These are phyloP conservation scores for Cerastis leucographa DNA, from an alignment of 2,888 invertebrate genomes.

Conservation along the genomic window DNA sequence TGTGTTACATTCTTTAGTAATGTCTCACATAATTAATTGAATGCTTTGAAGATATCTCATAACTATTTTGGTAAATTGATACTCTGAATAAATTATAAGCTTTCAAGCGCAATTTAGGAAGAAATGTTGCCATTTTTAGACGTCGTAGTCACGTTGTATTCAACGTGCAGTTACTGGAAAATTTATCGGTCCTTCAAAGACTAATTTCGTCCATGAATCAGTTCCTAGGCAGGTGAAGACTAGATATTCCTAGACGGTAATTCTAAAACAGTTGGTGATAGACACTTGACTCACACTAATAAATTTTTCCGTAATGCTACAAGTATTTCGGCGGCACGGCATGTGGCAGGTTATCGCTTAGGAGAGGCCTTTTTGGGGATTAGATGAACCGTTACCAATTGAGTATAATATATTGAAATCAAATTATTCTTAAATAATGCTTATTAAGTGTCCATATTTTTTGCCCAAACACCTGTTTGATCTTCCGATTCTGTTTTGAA, in stretches of 20 bases:
- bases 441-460: slow-evolving; percentile 53
- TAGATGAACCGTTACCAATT: slow-evolving; percentile 68
- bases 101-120: slow-evolving; percentile 46
- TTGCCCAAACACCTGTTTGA: slow-evolving; percentile 51
- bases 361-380: slow-evolving; percentile 74
- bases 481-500: slow-evolving; percentile 25
- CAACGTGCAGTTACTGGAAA: slow-evolving; percentile 39
- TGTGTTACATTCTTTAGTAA: slow-evolving; percentile 35
- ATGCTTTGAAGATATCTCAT: slow-evolving; percentile 28
- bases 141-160: slow-evolving; percentile 39
- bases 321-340: slow-evolving; percentile 66
- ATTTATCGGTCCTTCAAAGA: slow-evolving; percentile 32
- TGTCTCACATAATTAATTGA: slow-evolving; percentile 22
- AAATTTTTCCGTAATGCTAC: slow-evolving; percentile 69
- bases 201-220: slow-evolving; percentile 51
- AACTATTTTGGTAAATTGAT: slow-evolving; percentile 52
- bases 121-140: slow-evolving; percentile 40
- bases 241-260: slow-evolving; percentile 38
- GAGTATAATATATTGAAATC: slow-evolving; percentile 60
- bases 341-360: slow-evolving; percentile 69
- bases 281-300: slow-evolving; percentile 67
- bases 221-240: slow-evolving; percentile 43
- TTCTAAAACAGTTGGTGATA: slow-evolving; percentile 60
- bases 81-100: slow-evolving; percentile 49
- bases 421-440: slow-evolving; percentile 61